Evolutionary conservation across 2,888 invertebrate species (phyloP).

Genomic region (Mallateleia sp.): DNA sequence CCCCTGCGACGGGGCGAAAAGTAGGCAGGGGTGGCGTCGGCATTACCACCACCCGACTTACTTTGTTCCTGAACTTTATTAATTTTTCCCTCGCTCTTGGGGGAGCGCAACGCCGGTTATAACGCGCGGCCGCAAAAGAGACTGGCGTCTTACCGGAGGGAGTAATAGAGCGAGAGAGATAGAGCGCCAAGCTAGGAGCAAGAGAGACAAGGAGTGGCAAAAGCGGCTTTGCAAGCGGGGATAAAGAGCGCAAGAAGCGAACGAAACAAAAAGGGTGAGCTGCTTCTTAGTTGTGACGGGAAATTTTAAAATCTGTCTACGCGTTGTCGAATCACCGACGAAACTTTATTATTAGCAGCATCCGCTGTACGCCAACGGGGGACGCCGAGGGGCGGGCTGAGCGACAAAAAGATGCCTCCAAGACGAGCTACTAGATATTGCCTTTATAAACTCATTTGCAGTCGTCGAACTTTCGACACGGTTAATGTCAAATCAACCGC

Average conservation of each 20-base stretch:
- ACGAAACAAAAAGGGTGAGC: constrained; percentile 78
- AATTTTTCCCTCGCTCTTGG: constrained; percentile 90
- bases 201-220: constrained; percentile 70
- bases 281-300: constrained; percentile 88
- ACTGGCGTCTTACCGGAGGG: constrained; percentile 70
- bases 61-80: constrained; percentile 90
- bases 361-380: constrained; percentile 60
- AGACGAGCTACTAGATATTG: constrained; percentile 84
- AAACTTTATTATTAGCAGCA: constrained; percentile 89
- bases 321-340: constrained; percentile 89
- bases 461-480: constrained; percentile 81
- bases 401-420: constrained; percentile 40
- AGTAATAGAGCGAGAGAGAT: constrained; percentile 3
- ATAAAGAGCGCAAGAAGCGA: constrained; percentile 68
- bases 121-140: constrained; percentile 74
- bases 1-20: constrained; percentile 66
- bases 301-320: constrained; percentile 90
- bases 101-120: constrained; percentile 84
- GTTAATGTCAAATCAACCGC: constrained; percentile 63
- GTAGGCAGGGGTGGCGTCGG: constrained; percentile 79
- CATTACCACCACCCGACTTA: constrained; percentile 89
- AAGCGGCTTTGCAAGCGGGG: constrained; percentile 62
- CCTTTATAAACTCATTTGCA: constrained; percentile 90
- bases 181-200: constrained; percentile 7
- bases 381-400: constrained; percentile 7